Base-by-base conservation (phyloP, 2,113 vertebrate genomes). In the Apus apus region DNA sequence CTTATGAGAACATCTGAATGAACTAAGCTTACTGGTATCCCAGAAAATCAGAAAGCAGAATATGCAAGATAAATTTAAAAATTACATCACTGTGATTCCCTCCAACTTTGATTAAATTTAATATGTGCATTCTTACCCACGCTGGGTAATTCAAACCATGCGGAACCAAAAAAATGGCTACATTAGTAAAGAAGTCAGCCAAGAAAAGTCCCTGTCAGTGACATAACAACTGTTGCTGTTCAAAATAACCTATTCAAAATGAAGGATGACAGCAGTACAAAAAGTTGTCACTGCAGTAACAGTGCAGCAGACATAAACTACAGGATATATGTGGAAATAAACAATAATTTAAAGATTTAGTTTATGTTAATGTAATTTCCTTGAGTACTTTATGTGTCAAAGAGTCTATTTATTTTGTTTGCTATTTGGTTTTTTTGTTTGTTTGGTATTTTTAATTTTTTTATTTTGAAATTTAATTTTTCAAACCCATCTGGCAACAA, bases 141-240 rank as follows among this genome's bases (percentile, higher is more conserved):
- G 5, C 2, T 58, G 26, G 18, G 6, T 85, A 9, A 18, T 58
- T 58, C 13, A 87, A 70, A 26, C 12, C 48, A 5, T 46, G 6
- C 29, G 20, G 8, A 68, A 65, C 1, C 9, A 3, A 5, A 68
- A 79, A 50, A 82, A 25, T 4, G 8, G 1, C 13, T 58, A 1
- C 17, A 36, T 56, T 75, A 19, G 4, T 43, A 62, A 72, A 75
- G 36, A 90, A 57, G 36, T 2, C 45, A 5, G 8, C 3, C 57
- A 56, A 68, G 13, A 51, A 78, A 85, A 23, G 2, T 38, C 29
- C 22, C 14, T n/a, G 3, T 64, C 14, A n/a, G 30, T 86, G 40
- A 43, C 8, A 36, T 11, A 54, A 19, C 4, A 56, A 26, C 6
- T 40, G 57, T 26, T 15, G 23, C 1, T 2, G 0, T 56, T 76